Evolutionary conservation across 2,113 vertebrate genomes (phyloP), one percentile per base, ranked within the genome.

Genomic region (Coryphaenoides rupestris): DNA sequence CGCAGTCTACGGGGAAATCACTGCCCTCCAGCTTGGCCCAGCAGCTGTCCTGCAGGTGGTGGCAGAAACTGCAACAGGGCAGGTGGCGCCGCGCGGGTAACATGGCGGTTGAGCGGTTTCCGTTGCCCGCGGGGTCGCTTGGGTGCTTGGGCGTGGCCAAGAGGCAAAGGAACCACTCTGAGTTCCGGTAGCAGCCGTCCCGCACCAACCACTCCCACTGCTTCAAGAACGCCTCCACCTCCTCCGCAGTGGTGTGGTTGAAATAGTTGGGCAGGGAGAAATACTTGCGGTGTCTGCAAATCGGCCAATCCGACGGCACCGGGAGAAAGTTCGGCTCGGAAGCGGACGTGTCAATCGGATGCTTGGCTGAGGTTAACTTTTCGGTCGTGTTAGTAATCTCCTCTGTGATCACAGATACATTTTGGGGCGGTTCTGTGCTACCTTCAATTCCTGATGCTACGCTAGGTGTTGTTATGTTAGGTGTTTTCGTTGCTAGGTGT

Each of bases 101-200:
- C 0, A 79, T 83, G 23, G 19, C 9, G 49, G 19, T 21, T 6
- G 17, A 2, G n/a, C 12, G 53, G 57, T 63, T 1, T 4, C n/a
- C 53, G 21, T 22, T 13, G 21, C 14, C 19, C 54, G 66, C 2
- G 0, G 70, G 78, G 16, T 82, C 62, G 0, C 2, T 62, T 0
- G 73, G 75, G 56, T 94, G 95, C 56, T 77, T 69, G 0, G 95
- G 93, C 0, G 84, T 88, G 89, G 96, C 85, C 69, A 96, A 91
- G 78, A 94, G 92, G 87, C 96, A 98, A 77, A 96, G 86, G 84
- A 98, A 96, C 90, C 90, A 89, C 77, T 93, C 88, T 66, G 93
- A 47, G 68, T 87, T 87, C 69, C 60, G 91, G 90, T 96, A 95
- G 83, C 95, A 96, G 69, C 63, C 83, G 0, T 88, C 89, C 65